Base-by-base conservation (phyloP, 2,797 vertebrate species). In the Sebastes matsubarae region DNA sequence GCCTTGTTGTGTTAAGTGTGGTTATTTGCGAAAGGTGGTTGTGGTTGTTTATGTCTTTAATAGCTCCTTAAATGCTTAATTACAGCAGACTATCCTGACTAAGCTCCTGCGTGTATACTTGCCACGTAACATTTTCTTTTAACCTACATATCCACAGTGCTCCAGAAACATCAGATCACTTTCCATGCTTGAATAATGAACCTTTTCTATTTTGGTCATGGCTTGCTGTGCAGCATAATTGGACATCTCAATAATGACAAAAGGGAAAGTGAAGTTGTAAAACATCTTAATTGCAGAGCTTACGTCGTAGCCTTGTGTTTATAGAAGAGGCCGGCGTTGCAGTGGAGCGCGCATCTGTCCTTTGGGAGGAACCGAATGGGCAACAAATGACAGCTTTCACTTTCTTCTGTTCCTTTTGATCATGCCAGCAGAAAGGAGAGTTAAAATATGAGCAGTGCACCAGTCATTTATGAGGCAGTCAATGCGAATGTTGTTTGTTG, bases 321-420 rank as follows among this genome's bases (percentile, higher is more conserved):
- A 77, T 65, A 29, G 68, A 54, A 67, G 79, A 81, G 79, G 25
- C 42, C 67, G 20, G 50, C 42, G 50, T 66, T 34, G 42, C 34
- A 78, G 69, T 77, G 77, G 65, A 46, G 57, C 29, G 14, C 24
- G 32, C 57, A 38, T 59, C 54, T 55, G n/a, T 80, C 42, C 42
- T 80, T 79, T 72, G 29, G 65, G 52, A 60, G 27, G 78, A 88
- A 73, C 65, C 59, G 60, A 81, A 69, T 30, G 27, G 64, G 77
- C 85, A 82, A 82, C 79, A 87, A 90, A 88, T 88, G 55, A 90
- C 77, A 81, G 84, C 83, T 90, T 91, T 89, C 32, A 71, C 81
- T 89, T 77, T 79, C 42, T 69, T 73, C 66, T 68, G 72, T 76
- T 83, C 32, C 65, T 78, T 92, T 85, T 93, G 71, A 84, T 83